phyloP scores from a whole-genome alignment of 2,888 invertebrate species.

The Aplocera efformata region DNA sequence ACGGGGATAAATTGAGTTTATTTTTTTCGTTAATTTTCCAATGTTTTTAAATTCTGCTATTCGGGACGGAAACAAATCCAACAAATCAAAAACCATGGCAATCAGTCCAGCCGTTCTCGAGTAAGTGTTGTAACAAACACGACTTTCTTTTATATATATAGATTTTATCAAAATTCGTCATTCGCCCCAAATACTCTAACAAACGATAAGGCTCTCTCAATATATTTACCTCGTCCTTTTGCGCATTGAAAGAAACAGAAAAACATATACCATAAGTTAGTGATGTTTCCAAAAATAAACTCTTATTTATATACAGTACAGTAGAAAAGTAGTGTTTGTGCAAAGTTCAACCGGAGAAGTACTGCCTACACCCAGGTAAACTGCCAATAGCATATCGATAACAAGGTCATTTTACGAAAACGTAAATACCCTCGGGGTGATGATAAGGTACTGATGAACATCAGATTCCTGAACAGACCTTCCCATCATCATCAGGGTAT shows the following conservation, averaged over 20 bases:
- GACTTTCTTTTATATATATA: too few species aligned
- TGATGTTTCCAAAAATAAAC: conserved; percentile 62
- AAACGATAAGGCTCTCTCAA: conserved; percentile 57
- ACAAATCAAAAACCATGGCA: too few species aligned
- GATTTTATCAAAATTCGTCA: too few species aligned
- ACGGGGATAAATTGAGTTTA: too few species aligned
- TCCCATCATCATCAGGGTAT: conserved; percentile 4
- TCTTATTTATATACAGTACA: conserved; percentile 32
- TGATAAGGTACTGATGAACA: too few species aligned
- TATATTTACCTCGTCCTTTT: conserved; percentile 77
- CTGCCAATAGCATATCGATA: conserved; percentile 35
- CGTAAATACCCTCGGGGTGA: too few species aligned
- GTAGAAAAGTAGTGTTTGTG: conserved; percentile 43
- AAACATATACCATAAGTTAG: conserved; percentile 72
- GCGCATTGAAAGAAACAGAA: conserved; percentile 73
- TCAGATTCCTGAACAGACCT: background rate
- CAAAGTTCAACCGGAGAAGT: conserved; percentile 40
- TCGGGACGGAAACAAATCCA: too few species aligned
- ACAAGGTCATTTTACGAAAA: too few species aligned
- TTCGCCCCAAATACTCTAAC: conserved; percentile 52
- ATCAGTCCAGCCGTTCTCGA: too few species aligned
- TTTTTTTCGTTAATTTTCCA: too few species aligned
- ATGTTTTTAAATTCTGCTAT: too few species aligned
- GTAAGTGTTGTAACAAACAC: too few species aligned
- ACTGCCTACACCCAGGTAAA: conserved; percentile 51